Base-by-base conservation (phyloP, 2,888 invertebrate genomes). In the Coelopa pilipes region DNA sequence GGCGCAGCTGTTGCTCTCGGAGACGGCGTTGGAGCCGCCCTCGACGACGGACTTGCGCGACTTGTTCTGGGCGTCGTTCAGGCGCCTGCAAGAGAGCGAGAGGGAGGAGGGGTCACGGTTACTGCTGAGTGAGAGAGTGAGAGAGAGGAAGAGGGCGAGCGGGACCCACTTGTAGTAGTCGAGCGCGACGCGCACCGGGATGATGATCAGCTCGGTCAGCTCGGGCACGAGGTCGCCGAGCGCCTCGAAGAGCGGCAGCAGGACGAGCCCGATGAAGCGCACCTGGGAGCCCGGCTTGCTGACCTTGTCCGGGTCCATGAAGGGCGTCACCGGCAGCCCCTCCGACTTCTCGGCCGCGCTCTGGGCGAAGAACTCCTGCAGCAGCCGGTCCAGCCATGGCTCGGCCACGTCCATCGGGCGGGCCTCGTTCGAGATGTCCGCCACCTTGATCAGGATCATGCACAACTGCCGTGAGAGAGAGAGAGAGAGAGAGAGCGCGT, bases 271-370 rank as follows among this genome's bases (percentile, higher is more conserved):
- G 84, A 95, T 95, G 87, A 95, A 95, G 71, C 93, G 93, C 83
- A 93, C 93, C 86, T 95, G 94, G 1, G 94, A 94, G 19, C 94
- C 93, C 4, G 94, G 93, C 85, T 94, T 94, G 75, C 94, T 94
- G 72, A 94, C 93, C 88, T 94, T 94, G 79, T 94, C 94, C 49
- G 94, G 90, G 86, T 95, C 95, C 94, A 95, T 95, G 85, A 95
- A 94, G 0, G 95, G 94, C 45, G 94, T 94, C 46, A 95, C 94
- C 5, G 94, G 94, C 77, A 95, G 89, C 12, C 94, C 94, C 86
- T 94, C 94, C 46, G 93, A 89, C 83, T 94, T 94, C 85, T 95
- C 94, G 5, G 93, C 92, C 80, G 94, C 94, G 85, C 93, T 93
- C 87, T 93, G 93, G 80, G 92, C 92, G 85, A 93, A 93, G 84